These are phyloP conservation scores for Sebastolobus alascanus DNA, from an alignment of 2,797 vertebrate species.

Conservation along the genomic window DNA sequence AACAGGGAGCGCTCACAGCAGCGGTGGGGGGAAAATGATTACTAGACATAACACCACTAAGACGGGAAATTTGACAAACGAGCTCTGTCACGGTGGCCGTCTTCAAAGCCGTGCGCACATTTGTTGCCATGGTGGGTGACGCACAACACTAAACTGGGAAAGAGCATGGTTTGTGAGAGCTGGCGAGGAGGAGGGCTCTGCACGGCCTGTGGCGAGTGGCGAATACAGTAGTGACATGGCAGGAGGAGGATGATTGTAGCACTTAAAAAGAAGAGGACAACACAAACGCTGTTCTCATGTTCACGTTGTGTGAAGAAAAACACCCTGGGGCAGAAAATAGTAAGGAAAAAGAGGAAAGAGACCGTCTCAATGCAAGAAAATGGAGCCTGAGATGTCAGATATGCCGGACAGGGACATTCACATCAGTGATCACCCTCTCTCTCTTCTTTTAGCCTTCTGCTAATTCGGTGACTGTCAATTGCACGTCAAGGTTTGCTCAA, in stretches of 20 bases:
- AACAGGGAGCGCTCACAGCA: constrained; percentile 10
- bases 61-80: constrained; percentile 68
- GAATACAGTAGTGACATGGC: constrained; percentile 45
- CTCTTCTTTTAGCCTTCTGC: constrained; percentile 16
- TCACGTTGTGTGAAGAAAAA: constrained; percentile 26
- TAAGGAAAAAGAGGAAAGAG: constrained; percentile 5
- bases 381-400: background rate
- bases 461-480: constrained; percentile 8
- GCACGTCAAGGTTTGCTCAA: constrained; percentile 26
- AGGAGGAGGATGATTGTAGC: constrained; percentile 46
- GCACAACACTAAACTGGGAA: constrained; percentile 51
- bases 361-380: background rate
- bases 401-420: background rate
- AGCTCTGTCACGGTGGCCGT: constrained; percentile 59
- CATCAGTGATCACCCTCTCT: background rate
- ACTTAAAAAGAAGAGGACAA: constrained; percentile 32
- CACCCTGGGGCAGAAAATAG: constrained; percentile 14
- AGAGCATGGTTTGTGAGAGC: constrained; percentile 45
- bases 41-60: constrained; percentile 57
- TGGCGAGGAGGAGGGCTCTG: constrained; percentile 6
- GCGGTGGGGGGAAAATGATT: constrained; percentile 42
- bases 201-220: constrained; percentile 29
- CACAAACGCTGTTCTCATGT: constrained; percentile 32
- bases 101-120: constrained; percentile 61
- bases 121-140: constrained; percentile 76